Evolutionary conservation across 2,113 vertebrate genomes (phyloP).

Genomic region (Miniopterus natalensis): DNA sequence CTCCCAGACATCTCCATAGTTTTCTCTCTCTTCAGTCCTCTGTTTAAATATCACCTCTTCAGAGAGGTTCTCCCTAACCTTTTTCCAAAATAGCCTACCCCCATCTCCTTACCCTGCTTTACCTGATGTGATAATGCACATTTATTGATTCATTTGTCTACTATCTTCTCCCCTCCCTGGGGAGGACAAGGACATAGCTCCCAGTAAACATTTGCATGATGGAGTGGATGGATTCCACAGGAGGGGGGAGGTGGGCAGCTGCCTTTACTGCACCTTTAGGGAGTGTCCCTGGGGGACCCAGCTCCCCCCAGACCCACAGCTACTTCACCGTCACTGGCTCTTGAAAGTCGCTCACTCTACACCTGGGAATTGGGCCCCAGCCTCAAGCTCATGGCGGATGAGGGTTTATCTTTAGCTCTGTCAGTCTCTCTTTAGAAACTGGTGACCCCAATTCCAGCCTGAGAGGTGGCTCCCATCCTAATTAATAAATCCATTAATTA

Average conservation of each 20-base stretch:
- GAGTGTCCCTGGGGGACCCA: background rate
- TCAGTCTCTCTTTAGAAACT: slow-evolving; percentile 89
- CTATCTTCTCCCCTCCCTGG: background rate
- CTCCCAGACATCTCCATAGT: background rate
- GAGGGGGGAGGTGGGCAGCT: background rate
- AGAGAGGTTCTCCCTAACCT: background rate
- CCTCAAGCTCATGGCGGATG: slow-evolving; percentile 78
- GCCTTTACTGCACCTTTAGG: background rate
- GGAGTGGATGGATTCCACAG: background rate
- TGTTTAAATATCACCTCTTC: background rate
- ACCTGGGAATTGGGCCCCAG: slow-evolving; percentile 81
- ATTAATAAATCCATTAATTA: slow-evolving; percentile 91
- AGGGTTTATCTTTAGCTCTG: slow-evolving; percentile 89
- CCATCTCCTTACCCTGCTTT: background rate
- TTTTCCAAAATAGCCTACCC: background rate
- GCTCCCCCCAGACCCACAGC: background rate
- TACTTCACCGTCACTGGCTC: background rate
- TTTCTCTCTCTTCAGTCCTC: background rate
- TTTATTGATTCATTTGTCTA: background rate
- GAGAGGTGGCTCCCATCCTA: slow-evolving; percentile 87
- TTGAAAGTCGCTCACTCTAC: slow-evolving; percentile 54
- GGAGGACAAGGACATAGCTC: background rate
- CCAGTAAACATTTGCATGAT: background rate
- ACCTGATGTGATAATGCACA: background rate
- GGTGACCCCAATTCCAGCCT: slow-evolving; percentile 89